phyloP scores from a whole-genome alignment of 2,888 invertebrate genomes.

The Orchestes rusci region DNA sequence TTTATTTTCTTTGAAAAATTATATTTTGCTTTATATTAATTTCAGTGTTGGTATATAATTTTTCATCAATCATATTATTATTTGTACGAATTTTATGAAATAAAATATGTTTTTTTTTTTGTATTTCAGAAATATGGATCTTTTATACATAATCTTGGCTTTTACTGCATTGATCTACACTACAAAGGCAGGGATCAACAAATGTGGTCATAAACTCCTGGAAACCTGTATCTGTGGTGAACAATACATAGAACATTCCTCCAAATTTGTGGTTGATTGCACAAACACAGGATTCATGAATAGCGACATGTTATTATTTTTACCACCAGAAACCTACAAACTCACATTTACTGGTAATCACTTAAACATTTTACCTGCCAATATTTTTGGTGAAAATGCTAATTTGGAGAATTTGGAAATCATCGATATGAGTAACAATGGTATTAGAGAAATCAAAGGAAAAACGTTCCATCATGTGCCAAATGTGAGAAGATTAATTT shows the following conservation, averaged over 20 bases:
- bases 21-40: too few species aligned
- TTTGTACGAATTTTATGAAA: too few species aligned
- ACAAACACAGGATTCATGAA: conserved; percentile 55
- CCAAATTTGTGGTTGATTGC: conserved; percentile 61
- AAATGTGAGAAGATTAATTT: conserved; percentile 58
- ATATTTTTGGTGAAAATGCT: conserved; percentile 56
- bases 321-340: conserved; percentile 60
- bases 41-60: too few species aligned
- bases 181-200: conserved; percentile 30
- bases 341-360: conserved; percentile 66
- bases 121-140: too few species aligned
- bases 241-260: conserved; percentile 45
- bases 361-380: conserved; percentile 57
- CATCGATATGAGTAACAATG: conserved; percentile 69
- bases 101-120: too few species aligned
- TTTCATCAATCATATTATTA: too few species aligned
- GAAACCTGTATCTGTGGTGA: conserved; percentile 51
- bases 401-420: conserved; percentile 48
- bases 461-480: conserved; percentile 68
- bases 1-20: too few species aligned
- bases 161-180: too few species aligned
- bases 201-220: conserved; percentile 33
- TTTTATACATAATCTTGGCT: too few species aligned
- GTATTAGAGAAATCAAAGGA: conserved; percentile 62
- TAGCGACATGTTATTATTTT: conserved; percentile 51